A percentile compares a stretch with the other conserved stretches of the same genome.
Conservation (phyloP, 2,888 invertebrate genomes). For the Scotopteryx bipunctaria region DNA sequence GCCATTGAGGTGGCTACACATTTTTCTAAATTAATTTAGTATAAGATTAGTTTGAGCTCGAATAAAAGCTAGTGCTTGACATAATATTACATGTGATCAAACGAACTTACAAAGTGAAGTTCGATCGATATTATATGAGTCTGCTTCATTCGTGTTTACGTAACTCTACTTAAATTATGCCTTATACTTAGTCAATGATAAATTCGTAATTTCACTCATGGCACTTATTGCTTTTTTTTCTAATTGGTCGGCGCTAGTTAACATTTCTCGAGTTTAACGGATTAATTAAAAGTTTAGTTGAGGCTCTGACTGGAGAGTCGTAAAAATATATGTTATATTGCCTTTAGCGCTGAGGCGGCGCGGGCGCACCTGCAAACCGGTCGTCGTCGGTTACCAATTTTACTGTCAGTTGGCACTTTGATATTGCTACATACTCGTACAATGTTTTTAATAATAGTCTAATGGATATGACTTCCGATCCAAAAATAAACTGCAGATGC, state of each 20-base stretch:
- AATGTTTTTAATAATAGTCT: neutral
- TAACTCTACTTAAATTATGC: no score
- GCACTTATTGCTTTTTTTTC: neutral
- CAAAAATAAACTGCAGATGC: neutral
- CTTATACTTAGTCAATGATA: no score
- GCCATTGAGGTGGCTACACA: no score
- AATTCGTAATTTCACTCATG: no score
- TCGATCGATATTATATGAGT: no score
- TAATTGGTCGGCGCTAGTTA: neutral
- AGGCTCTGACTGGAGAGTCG: slow-evolving; percentile 5
- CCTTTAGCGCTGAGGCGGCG: slow-evolving; percentile 11
- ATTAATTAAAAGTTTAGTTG: slow-evolving; percentile 16
- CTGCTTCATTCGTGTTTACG: no score
- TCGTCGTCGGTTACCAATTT: slow-evolving; percentile 1
- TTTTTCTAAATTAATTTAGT: no score
- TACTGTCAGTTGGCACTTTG: neutral
- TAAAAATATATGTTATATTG: slow-evolving; percentile 19
- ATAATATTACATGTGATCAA: no score
- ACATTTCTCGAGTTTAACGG: slow-evolving; percentile 7
- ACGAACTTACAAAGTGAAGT: no score
- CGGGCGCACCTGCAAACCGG: slow-evolving; percentile 13
- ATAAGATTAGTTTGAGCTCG: no score
- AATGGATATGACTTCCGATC: neutral
- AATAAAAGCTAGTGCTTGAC: no score
- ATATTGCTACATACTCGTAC: slow-evolving; percentile 3